These are phyloP conservation scores for Heliconius himera DNA, from an alignment of 1,140 invertebrate genomes.

Conservation along the genomic window DNA sequence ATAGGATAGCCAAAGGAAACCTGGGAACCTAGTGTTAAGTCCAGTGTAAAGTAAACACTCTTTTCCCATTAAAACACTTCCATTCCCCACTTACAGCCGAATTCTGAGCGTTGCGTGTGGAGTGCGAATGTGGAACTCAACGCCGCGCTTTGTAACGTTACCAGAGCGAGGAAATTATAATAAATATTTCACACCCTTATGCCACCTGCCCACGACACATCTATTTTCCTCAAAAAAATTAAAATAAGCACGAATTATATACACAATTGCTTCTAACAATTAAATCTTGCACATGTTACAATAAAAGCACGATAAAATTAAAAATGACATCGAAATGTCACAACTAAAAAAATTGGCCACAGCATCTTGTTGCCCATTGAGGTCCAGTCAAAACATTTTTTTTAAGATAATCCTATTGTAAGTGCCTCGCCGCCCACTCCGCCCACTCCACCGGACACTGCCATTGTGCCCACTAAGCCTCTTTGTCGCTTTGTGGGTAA, in stretches of 20 bases:
- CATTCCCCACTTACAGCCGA: too few relatives aligned
- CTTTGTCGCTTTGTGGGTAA: neutral
- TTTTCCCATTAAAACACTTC: too few relatives aligned
- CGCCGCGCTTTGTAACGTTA: too few relatives aligned
- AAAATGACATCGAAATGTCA: neutral
- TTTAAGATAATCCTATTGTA: slow-evolving; percentile 4
- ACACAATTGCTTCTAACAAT: neutral
- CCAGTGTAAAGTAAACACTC: too few relatives aligned
- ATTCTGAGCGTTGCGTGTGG: too few relatives aligned
- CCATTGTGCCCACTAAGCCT: neutral
- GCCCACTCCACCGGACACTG: neutral
- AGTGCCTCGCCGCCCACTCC: neutral
- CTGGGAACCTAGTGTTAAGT: too few relatives aligned
- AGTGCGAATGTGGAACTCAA: too few relatives aligned
- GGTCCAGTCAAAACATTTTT: slow-evolving; percentile 2
- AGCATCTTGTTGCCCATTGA: slow-evolving; percentile 2
- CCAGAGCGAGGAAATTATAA: too few relatives aligned
- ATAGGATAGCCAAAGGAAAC: too few relatives aligned
- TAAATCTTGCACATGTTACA: neutral
- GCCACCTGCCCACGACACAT: too few relatives aligned
- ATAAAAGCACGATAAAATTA: neutral
- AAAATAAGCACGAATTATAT: neutral
- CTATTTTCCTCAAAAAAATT: too few relatives aligned
- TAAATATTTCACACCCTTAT: too few relatives aligned
- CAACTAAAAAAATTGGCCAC: neutral